phyloP scores from a whole-genome alignment of 2,888 invertebrate species.

The Drosophila birchii region DNA sequence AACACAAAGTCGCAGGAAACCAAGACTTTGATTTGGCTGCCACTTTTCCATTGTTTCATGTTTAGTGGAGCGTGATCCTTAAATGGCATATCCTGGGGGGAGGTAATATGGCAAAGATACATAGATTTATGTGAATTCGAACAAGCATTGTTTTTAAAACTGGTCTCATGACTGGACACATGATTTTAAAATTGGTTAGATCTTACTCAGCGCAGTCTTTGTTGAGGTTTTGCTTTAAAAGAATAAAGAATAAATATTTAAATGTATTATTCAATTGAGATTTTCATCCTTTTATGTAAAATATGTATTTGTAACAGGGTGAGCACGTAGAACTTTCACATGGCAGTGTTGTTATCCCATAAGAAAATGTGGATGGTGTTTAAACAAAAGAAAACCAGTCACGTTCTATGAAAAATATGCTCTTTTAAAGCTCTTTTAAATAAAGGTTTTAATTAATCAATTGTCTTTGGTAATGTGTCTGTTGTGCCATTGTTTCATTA shows the following conservation, averaged over 20 bases:
- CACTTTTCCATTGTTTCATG: slow-evolving; percentile 47
- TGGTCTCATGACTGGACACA: not conserved
- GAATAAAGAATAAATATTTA: too few relatives aligned
- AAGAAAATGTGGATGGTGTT: too few relatives aligned
- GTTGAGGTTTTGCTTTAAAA: too few relatives aligned
- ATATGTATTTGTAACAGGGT: not conserved
- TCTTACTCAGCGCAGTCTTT: not conserved
- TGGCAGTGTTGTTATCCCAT: too few relatives aligned
- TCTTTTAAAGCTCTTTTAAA: too few relatives aligned
- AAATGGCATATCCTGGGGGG: slow-evolving; percentile 26
- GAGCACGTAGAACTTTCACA: not conserved
- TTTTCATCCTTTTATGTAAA: too few relatives aligned
- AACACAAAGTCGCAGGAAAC: slow-evolving; percentile 35
- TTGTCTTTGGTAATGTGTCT: not conserved
- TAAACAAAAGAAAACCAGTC: too few relatives aligned
- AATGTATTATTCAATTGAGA: too few relatives aligned
- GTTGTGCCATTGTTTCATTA: not conserved
- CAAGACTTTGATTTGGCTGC: slow-evolving; percentile 52
- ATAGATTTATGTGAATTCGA: slow-evolving; percentile 6
- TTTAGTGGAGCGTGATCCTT: slow-evolving; percentile 52
- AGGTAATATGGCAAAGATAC: not conserved
- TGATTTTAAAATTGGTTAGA: not conserved
- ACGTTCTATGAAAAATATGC: too few relatives aligned
- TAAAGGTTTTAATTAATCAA: not conserved
- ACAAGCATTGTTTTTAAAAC: slow-evolving; percentile 16